Evolutionary conservation across 2,888 invertebrate genomes (phyloP), one percentile per base, ranked within the genome.

Genomic region (Nezara viridula): DNA sequence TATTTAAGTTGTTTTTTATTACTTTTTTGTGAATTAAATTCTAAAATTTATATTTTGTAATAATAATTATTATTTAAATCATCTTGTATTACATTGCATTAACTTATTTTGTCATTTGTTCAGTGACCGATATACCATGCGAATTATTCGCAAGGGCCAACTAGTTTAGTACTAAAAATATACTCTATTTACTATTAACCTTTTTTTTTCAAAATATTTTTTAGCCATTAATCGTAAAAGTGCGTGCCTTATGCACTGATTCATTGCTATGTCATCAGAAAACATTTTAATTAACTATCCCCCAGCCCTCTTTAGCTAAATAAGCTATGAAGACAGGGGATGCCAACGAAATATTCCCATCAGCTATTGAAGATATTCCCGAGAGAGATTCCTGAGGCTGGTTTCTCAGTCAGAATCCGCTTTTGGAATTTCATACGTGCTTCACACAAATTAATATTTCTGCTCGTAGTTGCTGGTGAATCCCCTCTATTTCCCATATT

Each of bases 401-500:
- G 44, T 81, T 73, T 32, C 81, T 81, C 81, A 81, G 81, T 47
- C 81, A 81, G 81, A 81, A 81, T 81, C 44, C 4, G 81, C 37
- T 44, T 47, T 40, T 81, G 81, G 81, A 81, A 81, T 81, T 81
- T 81, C 81, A 81, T 81, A 81, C 81, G 44, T 81, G 81, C 81
- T n/a, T n/a, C 44, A 47, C 44, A 47, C 44, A 81, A 81, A 81
- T 81, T 81, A 81, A 81, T 81, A 81, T 81, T 81, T 81, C 44
- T 81, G 81, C 66, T 73, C n/a, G 66, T 37, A 73, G 66, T 73
- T 73, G 32, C 66, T 73, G 66, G 66, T 7, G 32, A 73, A 37
- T 37, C 66, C 24, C 32, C 19, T 73, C 32, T 73, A 73, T 73
- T 37, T 73, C 37, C 66, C 37, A 73, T 73, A 73, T 73, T 73